Evolutionary conservation across 92 coral and sea anemone species (phyloP), one percentile per base, ranked within the genome.

Genomic region (Epizoanthus illoricatus): DNA sequence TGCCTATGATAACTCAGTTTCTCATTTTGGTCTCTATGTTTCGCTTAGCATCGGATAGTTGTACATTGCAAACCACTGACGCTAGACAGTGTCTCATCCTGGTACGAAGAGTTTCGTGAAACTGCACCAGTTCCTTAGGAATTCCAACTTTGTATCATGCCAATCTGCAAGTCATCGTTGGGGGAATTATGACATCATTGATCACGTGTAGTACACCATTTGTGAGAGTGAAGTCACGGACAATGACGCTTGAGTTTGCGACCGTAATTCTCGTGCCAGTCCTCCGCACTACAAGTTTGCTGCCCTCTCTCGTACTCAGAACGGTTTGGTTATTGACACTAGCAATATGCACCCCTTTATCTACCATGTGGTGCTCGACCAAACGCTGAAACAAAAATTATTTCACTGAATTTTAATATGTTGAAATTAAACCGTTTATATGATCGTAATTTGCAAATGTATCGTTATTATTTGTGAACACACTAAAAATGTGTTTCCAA

Each of bases 131-230:
- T 49, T 52, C 36, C 36, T 28, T 28, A 28, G 36, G 36, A 28
- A 28, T 28, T 7, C 42, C 43, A 74, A 74, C 60, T 8, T 17
- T 65, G 11, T n/a, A 63, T 54, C 41, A 45, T 9, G 49, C 47
- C 70, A 63, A 59, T 20, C 16, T 47, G 59, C 87, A 84, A 15
- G 63, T 84, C 42, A 84, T 41, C 24, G 73, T 10, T 12, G 70
- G 87, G 15, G 87, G 84, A 0, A 84, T 64, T 42, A 84, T 75
- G 75, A 84, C 87, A 74, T 75, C 87, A 52, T 65, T 75, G 71
- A 84, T 84, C 75, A 84, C 87, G 78, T 84, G 87, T 5, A 74
- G 73, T 13, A 84, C 72, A 52, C 87, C 87, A 56, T 75, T 74
- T 39, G 72, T 74, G n/a, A 75, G 52, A 43, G 58, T 65, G 52